Conservation (phyloP, 2,113 vertebrate species). For the Siniperca chuatsi region DNA sequence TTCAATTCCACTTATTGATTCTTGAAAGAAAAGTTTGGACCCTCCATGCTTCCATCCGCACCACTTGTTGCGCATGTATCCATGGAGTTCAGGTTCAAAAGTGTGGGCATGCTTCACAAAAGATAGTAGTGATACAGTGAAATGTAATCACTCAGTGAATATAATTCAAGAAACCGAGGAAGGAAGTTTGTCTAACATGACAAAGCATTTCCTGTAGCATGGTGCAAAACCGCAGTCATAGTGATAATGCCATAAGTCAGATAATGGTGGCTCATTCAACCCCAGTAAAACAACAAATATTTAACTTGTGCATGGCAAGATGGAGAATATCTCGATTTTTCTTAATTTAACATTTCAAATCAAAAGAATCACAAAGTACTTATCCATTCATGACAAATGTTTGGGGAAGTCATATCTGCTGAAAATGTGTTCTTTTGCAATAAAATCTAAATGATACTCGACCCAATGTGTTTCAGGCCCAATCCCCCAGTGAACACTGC, state of each 20-base stretch:
- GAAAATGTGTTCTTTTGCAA: background rate
- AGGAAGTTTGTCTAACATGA: conserved; percentile 8
- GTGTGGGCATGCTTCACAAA: background rate
- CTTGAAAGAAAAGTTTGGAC: background rate
- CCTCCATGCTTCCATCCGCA: background rate
- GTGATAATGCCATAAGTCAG: background rate
- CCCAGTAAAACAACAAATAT: background rate
- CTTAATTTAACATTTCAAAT: background rate
- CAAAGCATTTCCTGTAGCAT: conserved; percentile 26
- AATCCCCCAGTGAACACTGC: background rate
- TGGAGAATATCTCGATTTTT: background rate
- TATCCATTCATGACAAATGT: background rate
- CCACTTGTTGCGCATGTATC: background rate
- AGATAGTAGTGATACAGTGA: background rate
- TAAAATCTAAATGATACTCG: background rate
- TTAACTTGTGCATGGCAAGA: background rate
- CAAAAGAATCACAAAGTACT: background rate
- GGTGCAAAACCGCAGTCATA: background rate
- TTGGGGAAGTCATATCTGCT: background rate
- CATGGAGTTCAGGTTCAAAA: background rate
- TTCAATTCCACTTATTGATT: background rate
- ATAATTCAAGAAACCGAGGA: background rate
- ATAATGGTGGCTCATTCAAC: background rate
- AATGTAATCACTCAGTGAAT: background rate
- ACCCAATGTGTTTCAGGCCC: background rate